Conservation (phyloP, 2,113 vertebrate genomes). For the Scalopus aquaticus region DNA sequence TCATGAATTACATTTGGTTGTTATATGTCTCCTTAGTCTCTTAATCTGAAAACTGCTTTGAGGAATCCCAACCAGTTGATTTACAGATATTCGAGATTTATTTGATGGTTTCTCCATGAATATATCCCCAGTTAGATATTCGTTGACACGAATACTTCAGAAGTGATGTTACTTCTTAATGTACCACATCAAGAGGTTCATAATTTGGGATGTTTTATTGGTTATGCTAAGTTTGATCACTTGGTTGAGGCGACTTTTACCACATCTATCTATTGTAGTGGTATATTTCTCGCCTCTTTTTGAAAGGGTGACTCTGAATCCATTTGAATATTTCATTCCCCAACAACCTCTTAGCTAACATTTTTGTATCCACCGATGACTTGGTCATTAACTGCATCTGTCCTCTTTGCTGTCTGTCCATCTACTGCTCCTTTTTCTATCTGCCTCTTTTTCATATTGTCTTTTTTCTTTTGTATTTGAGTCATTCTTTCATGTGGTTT, state of each 20-base stretch:
- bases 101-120: background rate
- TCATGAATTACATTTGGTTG: background rate
- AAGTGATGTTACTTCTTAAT: background rate
- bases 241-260: background rate
- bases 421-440: background rate
- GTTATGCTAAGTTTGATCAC: background rate
- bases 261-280: background rate
- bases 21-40: background rate
- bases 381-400: background rate
- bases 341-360: background rate
- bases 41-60: background rate
- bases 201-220: background rate
- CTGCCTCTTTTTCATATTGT: background rate
- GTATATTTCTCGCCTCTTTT: background rate
- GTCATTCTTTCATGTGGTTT: background rate
- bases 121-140: background rate
- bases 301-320: background rate
- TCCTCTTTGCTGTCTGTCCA: background rate
- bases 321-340: background rate
- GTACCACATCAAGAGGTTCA: background rate
- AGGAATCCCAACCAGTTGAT: background rate
- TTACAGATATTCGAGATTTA: background rate
- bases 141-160: background rate
- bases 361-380: background rate
- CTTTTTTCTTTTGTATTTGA: background rate